A percentile compares a stretch with the other conserved stretches of the same genome.
phyloP scores from a whole-genome alignment of 1,140 invertebrate genomes.

The Drosophila kanapiae region DNA sequence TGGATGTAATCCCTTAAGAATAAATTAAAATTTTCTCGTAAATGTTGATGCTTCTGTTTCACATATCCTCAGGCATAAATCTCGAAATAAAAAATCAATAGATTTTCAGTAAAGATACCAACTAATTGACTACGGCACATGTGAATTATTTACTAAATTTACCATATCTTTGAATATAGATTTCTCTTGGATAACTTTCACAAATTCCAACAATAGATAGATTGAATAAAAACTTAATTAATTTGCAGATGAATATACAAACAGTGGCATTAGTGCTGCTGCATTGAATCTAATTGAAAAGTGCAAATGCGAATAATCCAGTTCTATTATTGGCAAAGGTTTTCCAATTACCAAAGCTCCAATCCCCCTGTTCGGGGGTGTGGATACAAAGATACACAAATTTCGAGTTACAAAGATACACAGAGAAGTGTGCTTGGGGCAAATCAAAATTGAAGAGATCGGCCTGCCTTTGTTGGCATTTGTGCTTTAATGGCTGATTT shows the following conservation, averaged over 20 bases:
- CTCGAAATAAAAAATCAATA: too few relatives aligned
- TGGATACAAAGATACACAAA: slow-evolving; percentile 8
- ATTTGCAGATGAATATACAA: neutral
- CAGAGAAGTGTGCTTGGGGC: slow-evolving; percentile 7
- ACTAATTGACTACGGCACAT: too few relatives aligned
- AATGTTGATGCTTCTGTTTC: too few relatives aligned
- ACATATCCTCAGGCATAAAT: too few relatives aligned
- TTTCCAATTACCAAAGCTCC: slow-evolving; percentile 12
- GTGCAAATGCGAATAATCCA: slow-evolving; percentile 15
- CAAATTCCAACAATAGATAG: too few relatives aligned
- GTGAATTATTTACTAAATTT: too few relatives aligned
- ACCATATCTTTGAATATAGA: neutral
- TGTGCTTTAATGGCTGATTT: slow-evolving; percentile 42
- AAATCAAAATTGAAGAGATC: slow-evolving; percentile 30
- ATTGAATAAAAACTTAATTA: neutral
- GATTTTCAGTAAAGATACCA: too few relatives aligned
- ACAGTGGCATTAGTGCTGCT: slow-evolving; percentile 19
- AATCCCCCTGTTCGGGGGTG: too few relatives aligned
- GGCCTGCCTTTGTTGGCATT: slow-evolving; percentile 24
- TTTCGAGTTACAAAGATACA: slow-evolving; percentile 21
- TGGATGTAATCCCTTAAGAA: too few relatives aligned
- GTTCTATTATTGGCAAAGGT: slow-evolving; percentile 2
- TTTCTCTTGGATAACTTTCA: neutral
- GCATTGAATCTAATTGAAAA: slow-evolving; percentile 26
- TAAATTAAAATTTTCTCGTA: too few relatives aligned